These are phyloP conservation scores for Hirtodrosophila confusa DNA, from an alignment of 2,888 invertebrate species.

Conservation along the genomic window DNA sequence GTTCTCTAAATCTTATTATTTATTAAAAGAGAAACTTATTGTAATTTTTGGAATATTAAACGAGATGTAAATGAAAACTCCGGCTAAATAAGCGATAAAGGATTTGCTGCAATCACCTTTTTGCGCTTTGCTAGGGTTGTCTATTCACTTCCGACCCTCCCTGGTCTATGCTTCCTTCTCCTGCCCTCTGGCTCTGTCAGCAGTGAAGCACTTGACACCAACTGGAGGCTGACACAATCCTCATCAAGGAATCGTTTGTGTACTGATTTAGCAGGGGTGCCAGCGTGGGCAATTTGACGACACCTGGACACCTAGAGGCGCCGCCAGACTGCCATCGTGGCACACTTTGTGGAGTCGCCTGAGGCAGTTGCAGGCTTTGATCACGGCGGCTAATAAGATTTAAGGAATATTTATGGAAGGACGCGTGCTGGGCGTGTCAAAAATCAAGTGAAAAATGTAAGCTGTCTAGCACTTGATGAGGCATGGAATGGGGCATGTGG, in stretches of 20 bases:
- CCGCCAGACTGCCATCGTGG: slow-evolving; percentile 23
- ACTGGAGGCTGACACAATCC: slow-evolving; percentile 33
- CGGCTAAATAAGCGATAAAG: too few species aligned
- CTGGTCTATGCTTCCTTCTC: not conserved
- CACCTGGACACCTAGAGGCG: slow-evolving; percentile 47
- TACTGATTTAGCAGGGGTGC: slow-evolving; percentile 14
- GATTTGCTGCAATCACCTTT: too few species aligned
- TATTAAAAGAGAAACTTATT: too few species aligned
- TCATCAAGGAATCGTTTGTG: slow-evolving; percentile 54
- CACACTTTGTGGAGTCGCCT: slow-evolving; percentile 5
- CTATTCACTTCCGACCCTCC: too few species aligned
- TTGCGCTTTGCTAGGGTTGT: too few species aligned
- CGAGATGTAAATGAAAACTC: too few species aligned
- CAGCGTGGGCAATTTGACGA: slow-evolving; percentile 16
- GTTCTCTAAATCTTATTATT: too few species aligned
- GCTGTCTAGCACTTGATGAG: slow-evolving; percentile 29
- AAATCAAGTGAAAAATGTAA: slow-evolving; percentile 57
- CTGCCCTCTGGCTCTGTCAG: slow-evolving; percentile 7
- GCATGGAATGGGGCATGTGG: slow-evolving; percentile 14
- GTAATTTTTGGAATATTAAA: too few species aligned
- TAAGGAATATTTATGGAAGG: slow-evolving; percentile 44
- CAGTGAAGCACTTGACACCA: slow-evolving; percentile 23
- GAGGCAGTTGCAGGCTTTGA: slow-evolving; percentile 54
- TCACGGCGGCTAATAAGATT: slow-evolving; percentile 67
- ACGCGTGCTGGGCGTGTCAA: slow-evolving; percentile 19